Base-by-base conservation (phyloP, 2,888 invertebrate species). In the Drosophila mimica region DNA sequence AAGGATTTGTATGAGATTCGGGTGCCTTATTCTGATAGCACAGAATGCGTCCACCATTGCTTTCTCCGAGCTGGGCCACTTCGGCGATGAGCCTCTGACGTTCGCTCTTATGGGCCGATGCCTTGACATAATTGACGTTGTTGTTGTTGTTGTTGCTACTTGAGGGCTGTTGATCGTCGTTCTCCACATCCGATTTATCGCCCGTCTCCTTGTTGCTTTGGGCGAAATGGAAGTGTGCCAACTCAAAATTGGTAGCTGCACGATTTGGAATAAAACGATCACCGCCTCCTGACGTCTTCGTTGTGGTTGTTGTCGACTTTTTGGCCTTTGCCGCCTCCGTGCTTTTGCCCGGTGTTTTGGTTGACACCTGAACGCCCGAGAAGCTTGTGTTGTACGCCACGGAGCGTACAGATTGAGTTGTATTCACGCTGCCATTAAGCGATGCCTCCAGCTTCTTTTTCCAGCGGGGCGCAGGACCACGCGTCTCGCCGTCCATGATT, bases 261-360 rank as follows among this genome's bases (percentile, higher is more conserved):
- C 99, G 95, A 56, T 96, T 97, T 0, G 99, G 98, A 82, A 99
- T 99, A 91, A 98, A 99, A 82, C 99, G 95, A 92, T 97, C 97
- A 2, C 95, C 87, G 83, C 95, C 95, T 64, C 95, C 94, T 0
- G 97, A 96, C 17, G 96, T 97, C 91, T 95, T 96, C 80, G 94
- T 95, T 4, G 96, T 96, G 31, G 96, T 96, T 0, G 96, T 96
- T 4, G 95, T 95, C 1, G 66, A 34, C 74, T 91, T 94, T 92
- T 90, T 94, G 36, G 94, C 93, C 68, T 93, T 92, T 13, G 90
- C 75, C 6, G 90, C 76, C 5, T 92, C 92, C 15, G 62, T 78
- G 56, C 86, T 93, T 70, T 91, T 92, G 73, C 93, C 85, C 0
- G 92, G 91, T 61, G 94, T 92, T 93, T 96, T 93, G 89, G 94